These are phyloP conservation scores for Pristis pectinata DNA, from an alignment of 2,797 vertebrate genomes.

Conservation along the genomic window DNA sequence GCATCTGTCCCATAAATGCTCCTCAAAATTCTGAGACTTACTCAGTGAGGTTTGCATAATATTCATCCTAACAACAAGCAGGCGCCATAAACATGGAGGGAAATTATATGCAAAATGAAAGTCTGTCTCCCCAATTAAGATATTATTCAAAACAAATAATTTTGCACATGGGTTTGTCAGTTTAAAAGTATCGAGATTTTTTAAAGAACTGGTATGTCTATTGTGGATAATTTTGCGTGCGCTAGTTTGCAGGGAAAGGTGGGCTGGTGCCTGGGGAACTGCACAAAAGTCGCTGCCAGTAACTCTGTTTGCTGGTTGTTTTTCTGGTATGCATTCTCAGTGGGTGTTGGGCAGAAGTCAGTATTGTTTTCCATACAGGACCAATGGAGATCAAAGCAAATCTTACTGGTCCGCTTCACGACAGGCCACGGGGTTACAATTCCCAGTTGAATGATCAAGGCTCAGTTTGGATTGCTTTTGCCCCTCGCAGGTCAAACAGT, in stretches of 20 bases:
- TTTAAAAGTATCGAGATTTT: neutral
- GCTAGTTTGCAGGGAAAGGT: neutral
- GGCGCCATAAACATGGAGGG: neutral
- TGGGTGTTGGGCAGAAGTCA: slow-evolving; percentile 57
- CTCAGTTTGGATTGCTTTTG: slow-evolving; percentile 52
- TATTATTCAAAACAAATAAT: neutral
- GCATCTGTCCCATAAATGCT: slow-evolving; percentile 14
- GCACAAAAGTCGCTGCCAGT: slow-evolving; percentile 29
- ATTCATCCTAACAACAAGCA: neutral
- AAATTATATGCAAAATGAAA: neutral
- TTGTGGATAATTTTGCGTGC: neutral
- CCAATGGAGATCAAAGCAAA: slow-evolving; percentile 69
- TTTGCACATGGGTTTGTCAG: neutral
- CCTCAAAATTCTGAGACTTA: neutral
- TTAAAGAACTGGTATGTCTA: neutral
- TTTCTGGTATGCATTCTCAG: slow-evolving; percentile 54
- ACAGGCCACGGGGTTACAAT: slow-evolving; percentile 53
- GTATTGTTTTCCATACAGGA: slow-evolving; percentile 65
- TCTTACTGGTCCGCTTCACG: slow-evolving; percentile 53
- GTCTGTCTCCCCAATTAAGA: neutral
- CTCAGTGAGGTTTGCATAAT: neutral
- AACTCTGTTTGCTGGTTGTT: slow-evolving; percentile 40
- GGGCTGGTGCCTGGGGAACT: slow-evolving; percentile 38
- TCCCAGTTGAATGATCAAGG: slow-evolving; percentile 67
- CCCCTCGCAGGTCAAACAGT: slow-evolving; percentile 60